Conservation (phyloP, 1,140 invertebrate species). For the Lepidurus packardi region DNA sequence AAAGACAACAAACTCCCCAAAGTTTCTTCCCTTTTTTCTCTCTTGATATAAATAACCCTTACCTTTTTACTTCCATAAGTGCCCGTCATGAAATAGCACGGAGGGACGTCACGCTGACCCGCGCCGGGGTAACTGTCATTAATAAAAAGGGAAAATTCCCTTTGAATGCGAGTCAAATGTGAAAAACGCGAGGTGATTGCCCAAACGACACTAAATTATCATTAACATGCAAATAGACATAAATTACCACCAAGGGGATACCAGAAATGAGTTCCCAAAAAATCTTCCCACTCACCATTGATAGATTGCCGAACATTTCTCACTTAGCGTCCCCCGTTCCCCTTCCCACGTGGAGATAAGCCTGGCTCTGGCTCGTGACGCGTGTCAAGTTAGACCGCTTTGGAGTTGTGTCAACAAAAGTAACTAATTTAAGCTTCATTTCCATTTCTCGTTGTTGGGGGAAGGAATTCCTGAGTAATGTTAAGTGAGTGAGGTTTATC, state of each 20-base stretch:
- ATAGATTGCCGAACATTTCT: not conserved
- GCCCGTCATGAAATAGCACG: not conserved
- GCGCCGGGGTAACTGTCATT: not conserved
- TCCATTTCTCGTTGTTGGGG: not conserved
- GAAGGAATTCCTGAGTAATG: not conserved
- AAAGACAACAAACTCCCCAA: not conserved
- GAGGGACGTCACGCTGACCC: slow-evolving; percentile 10
- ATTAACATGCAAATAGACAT: slow-evolving; percentile 22
- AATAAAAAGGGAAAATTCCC: not conserved
- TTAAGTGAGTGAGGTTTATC: not conserved
- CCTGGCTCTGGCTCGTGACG: not conserved
- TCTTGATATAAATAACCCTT: slow-evolving; percentile 3
- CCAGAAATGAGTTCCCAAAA: not conserved
- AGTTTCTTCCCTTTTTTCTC: not conserved
- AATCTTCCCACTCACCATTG: not conserved
- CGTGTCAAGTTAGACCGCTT: not conserved
- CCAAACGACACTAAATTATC: slow-evolving; percentile 15
- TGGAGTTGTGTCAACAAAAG: not conserved
- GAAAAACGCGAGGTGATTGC: not conserved
- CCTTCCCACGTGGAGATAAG: not conserved
- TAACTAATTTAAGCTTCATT: not conserved
- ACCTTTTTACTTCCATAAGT: slow-evolving; percentile 8
- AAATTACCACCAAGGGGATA: slow-evolving; percentile 11
- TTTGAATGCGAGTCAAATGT: not conserved
- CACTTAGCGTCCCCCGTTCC: no score